Evolutionary conservation across 2,888 invertebrate genomes (phyloP).

Genomic region (Magallana nippona): DNA sequence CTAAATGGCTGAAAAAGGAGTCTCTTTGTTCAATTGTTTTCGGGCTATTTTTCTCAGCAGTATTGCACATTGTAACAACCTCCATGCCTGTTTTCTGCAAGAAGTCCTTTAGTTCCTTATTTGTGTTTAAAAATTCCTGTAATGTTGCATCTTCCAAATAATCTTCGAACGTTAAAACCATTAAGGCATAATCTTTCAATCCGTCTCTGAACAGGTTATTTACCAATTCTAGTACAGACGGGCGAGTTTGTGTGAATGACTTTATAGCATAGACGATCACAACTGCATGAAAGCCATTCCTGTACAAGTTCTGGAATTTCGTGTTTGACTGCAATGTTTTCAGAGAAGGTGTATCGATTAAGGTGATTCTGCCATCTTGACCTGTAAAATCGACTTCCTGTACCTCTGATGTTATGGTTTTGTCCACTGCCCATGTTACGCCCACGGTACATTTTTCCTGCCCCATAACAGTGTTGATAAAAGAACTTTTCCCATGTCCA

Average conservation of each 20-base stretch:
- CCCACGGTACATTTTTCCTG: background rate
- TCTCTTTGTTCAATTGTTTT: background rate
- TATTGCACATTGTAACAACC: background rate
- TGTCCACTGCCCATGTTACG: background rate
- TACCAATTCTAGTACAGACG: background rate
- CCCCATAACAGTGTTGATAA: background rate
- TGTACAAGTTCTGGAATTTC: background rate
- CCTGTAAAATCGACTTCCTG: background rate
- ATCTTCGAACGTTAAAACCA: conserved; percentile 8
- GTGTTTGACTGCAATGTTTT: background rate
- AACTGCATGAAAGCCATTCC: background rate
- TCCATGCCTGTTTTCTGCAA: background rate
- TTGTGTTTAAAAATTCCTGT: background rate
- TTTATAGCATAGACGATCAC: conserved; percentile 4
- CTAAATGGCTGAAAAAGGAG: background rate
- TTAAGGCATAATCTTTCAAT: background rate
- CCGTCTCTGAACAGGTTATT: background rate
- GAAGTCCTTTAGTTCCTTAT: conserved; percentile 2
- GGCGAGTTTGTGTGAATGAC: background rate
- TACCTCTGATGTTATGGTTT: background rate
- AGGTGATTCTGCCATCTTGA: background rate
- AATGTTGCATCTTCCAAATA: conserved; percentile 1
- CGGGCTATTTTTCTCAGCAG: background rate
- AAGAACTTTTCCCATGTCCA: conserved; percentile 9
- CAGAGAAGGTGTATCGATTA: conserved; percentile 2